Percentiles rank a stretch among this genome's conserved stretches.
phyloP scores from a whole-genome alignment of 2,113 vertebrate species.

The Erinaceus europaeus region DNA sequence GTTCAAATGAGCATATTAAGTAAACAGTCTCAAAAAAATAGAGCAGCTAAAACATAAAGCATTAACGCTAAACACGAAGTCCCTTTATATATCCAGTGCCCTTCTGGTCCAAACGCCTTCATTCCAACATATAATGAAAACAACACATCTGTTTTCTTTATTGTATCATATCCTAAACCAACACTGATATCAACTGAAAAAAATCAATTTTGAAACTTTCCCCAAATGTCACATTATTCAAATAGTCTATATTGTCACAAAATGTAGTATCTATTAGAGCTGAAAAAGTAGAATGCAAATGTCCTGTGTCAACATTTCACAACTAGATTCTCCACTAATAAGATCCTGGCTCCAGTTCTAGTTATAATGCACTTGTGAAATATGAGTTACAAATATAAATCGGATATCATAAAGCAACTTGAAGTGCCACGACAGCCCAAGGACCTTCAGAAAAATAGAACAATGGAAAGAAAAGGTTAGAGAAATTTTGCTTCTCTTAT shows the following conservation, averaged over 20 bases:
- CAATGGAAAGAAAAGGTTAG: not conserved
- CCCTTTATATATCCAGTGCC: not conserved
- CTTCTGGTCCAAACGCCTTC: conserved; percentile 4
- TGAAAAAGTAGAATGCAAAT: conserved; percentile 27
- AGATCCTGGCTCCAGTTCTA: conserved; percentile 50
- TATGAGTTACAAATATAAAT: conserved; percentile 49
- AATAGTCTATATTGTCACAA: conserved; percentile 43
- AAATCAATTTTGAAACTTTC: conserved; percentile 62
- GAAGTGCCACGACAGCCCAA: not conserved
- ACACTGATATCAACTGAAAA: conserved; percentile 63
- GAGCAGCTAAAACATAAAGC: not conserved
- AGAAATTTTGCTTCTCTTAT: not conserved
- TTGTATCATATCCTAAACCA: conserved; percentile 59
- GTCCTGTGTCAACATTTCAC: conserved; percentile 47
- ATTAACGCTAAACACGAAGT: not conserved
- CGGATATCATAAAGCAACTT: not conserved
- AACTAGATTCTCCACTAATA: conserved; percentile 37
- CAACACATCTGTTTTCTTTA: conserved; percentile 55
- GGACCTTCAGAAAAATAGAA: not conserved
- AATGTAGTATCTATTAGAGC: conserved; percentile 49
- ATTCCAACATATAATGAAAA: conserved; percentile 27
- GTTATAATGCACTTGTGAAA: conserved; percentile 55
- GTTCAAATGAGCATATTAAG: not conserved
- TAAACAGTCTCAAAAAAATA: not conserved
- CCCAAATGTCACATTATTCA: conserved; percentile 65